Base-by-base conservation (phyloP, 2,113 vertebrate genomes). In the Turnix velox region DNA sequence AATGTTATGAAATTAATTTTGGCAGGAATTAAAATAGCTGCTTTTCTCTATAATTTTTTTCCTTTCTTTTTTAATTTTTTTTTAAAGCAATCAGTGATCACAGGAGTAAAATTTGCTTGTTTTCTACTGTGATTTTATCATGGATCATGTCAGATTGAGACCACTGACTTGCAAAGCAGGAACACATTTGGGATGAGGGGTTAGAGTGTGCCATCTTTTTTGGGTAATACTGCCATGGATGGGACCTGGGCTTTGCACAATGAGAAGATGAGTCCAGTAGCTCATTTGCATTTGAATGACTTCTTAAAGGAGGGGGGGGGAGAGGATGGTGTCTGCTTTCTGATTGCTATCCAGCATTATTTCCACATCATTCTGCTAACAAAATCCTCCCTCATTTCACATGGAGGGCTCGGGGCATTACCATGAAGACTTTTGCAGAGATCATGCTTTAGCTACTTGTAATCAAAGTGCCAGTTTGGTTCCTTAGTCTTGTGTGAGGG, bases 1-100 rank as follows among this genome's bases (percentile, higher is more conserved):
- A 94, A 77, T 93, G 91, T 69, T 93, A 91, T 45, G 31, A 83
- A 72, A 71, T 91, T 88, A 92, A 95, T 88, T 97, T 96, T 96
- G 88, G 10, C 37, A 88, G 78, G 55, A 16, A 67, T 85, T 76
- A 59, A 93, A 95, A 91, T 82, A 94, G 73, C 6, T 17, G n/a
- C n/a, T n/a, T n/a, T n/a, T n/a, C n/a, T n/a, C n/a, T n/a, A n/a
- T n/a, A n/a, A n/a, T 18, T 20, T 15, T 52, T 31, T 10, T 24
- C 18, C 6, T 7, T 48, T 23, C 8, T 16, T 43, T 39, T 51
- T 67, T 55, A n/a, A n/a, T 57, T 76, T 88, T 74, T 20, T 18
- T 2, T 37, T 25, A 4, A 39, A 13, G 51, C 90, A 74, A 69
- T 90, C 69, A 4, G 5, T 94, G 90, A 92, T 96, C 86, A 69